Evolutionary conservation across 2,888 invertebrate genomes (phyloP), one percentile per base, ranked within the genome.

Genomic region (Bugulina stolonifera): DNA sequence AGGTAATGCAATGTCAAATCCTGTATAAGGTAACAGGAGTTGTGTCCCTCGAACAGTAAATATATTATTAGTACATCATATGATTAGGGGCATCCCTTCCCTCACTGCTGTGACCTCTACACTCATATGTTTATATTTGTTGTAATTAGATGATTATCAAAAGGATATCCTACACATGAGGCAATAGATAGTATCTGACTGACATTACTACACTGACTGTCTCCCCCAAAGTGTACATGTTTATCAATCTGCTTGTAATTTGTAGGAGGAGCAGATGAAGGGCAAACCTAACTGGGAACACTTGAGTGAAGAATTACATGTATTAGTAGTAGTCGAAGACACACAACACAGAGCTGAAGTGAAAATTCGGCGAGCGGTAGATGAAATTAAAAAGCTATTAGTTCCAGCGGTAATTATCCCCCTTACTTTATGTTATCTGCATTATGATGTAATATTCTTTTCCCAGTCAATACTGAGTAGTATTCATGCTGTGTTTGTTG

Each of bases 231-330:
- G 14, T 55, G 55, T 18, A 5, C 22, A n/a, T n/a, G n/a, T n/a
- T n/a, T n/a, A n/a, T n/a, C n/a, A n/a, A n/a, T n/a, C n/a, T n/a
- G n/a, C n/a, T n/a, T n/a, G n/a, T n/a, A n/a, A n/a, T 25, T n/a
- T 64, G 27, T n/a, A 99, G 98, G 99, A 99, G 88, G 98, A 99
- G 85, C 91, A 93, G 82, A 99, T 98, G 87, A 90, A 97, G 84
- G 99, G 99, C 78, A 99, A 99, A 87, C 96, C 98, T 77, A 99
- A 99, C 88, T 99, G 99, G 99, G 99, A 99, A 86, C 99, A 99
- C 85, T 88, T 99, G 84, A 95, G 94, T 80, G 99, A 99, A 85
- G 98, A 99, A 81, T 89, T 99, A 73, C 99, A 99, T 86, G 98
- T 99, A 76, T 88, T 99, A 78, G 91, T 99, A 81, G 98, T 97